These are phyloP conservation scores for Pangasius krempfi DNA, from an alignment of 2,797 vertebrate species.

Conservation along the genomic window DNA sequence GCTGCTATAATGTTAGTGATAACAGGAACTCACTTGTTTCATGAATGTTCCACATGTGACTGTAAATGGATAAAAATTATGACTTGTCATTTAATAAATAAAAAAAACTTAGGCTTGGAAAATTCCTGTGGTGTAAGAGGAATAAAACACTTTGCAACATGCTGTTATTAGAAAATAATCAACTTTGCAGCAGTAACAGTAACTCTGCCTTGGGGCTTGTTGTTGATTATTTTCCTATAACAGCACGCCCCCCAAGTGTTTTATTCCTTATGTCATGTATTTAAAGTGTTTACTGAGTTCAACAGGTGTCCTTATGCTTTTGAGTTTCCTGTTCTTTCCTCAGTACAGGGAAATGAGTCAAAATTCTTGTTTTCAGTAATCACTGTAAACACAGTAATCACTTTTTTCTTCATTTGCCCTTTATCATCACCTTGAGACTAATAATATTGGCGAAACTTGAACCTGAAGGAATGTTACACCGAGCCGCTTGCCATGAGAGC, in stretches of 20 bases:
- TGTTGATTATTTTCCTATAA: too few relatives aligned
- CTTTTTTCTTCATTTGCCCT: not conserved
- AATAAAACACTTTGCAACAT: not conserved
- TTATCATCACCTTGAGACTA: not conserved
- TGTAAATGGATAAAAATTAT: not conserved
- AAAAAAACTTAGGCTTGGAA: not conserved
- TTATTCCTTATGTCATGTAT: not conserved
- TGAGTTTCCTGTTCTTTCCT: not conserved
- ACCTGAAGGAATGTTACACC: not conserved
- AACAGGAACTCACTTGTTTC: too few relatives aligned
- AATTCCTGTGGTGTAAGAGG: too few relatives aligned
- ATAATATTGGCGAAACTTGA: not conserved
- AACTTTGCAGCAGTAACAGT: too few relatives aligned
- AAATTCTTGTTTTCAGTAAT: not conserved
- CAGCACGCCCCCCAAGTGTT: not conserved
- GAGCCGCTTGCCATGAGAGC: not conserved
- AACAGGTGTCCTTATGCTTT: not conserved
- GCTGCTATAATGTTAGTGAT: too few relatives aligned
- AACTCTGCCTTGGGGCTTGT: too few relatives aligned
- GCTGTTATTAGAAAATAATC: too few relatives aligned
- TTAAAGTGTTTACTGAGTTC: not conserved
- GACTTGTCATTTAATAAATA: not conserved
- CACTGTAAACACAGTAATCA: too few relatives aligned
- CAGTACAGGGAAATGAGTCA: not conserved
- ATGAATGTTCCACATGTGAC: not conserved